phyloP scores from a whole-genome alignment of 2,888 invertebrate genomes.

The Patella ulyssiponensis region DNA sequence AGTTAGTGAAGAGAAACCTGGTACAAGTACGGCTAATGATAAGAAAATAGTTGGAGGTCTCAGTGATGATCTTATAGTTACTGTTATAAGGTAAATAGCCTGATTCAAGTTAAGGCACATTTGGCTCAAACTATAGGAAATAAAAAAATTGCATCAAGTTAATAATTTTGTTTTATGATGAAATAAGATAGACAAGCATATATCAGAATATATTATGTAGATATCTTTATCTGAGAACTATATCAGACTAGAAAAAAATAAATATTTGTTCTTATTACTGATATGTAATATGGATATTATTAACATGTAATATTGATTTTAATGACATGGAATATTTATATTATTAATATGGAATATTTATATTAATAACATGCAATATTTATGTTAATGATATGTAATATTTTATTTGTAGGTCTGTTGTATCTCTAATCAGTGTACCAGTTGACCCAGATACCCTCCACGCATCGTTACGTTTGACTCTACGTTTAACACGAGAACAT shows the following conservation, averaged over 20 bases:
- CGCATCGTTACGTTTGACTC: constrained; percentile 82
- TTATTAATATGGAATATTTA: constrained; percentile 6
- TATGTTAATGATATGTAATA: constrained; percentile 4
- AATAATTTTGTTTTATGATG: too few relatives aligned
- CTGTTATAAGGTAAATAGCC: constrained; percentile 57
- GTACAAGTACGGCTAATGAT: constrained; percentile 35
- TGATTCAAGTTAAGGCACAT: too few relatives aligned
- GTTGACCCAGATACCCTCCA: constrained; percentile 85
- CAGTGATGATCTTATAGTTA: constrained; percentile 61
- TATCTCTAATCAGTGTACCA: constrained; percentile 80
- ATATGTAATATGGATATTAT: too few relatives aligned
- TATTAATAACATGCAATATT: neutral
- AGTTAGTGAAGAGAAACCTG: constrained; percentile 36
- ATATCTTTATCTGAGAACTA: neutral
- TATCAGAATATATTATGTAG: neutral
- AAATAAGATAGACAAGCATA: too few relatives aligned
- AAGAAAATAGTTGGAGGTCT: constrained; percentile 58
- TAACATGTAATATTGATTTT: too few relatives aligned
- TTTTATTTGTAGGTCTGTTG: constrained; percentile 76
- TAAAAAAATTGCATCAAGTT: too few relatives aligned
- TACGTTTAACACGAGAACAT: constrained; percentile 83
- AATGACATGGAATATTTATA: neutral
- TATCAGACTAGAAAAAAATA: too few relatives aligned
- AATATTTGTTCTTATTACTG: too few relatives aligned
- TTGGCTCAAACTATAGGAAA: too few relatives aligned